These are phyloP conservation scores for Macrocentrus cingulum DNA, from an alignment of 1,140 invertebrate species.

Conservation along the genomic window DNA sequence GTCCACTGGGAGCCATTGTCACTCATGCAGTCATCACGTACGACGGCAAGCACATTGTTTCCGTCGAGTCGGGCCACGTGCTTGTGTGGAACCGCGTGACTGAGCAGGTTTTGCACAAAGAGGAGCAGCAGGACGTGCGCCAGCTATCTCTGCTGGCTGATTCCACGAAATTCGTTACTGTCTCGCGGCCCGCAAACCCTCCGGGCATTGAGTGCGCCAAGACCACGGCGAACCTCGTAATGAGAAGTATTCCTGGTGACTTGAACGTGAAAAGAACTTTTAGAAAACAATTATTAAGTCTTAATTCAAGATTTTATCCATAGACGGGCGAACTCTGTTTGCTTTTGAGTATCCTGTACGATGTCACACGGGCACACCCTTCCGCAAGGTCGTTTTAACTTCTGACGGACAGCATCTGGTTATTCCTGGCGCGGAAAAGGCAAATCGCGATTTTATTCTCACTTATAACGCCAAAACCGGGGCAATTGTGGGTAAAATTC, in stretches of 20 bases:
- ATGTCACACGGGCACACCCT: constrained; percentile 67
- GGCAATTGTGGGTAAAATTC: constrained; percentile 74
- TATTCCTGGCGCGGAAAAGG: constrained; percentile 79
- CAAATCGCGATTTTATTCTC: constrained; percentile 78
- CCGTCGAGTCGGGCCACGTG: constrained; percentile 89
- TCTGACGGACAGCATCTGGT: constrained; percentile 78
- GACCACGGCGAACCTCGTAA: constrained; percentile 66
- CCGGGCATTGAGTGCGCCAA: constrained; percentile 63
- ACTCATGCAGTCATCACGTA: constrained; percentile 88
- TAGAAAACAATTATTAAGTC: not conserved
- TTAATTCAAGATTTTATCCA: constrained; percentile 37
- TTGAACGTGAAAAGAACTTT: too few relatives aligned
- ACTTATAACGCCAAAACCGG: constrained; percentile 86
- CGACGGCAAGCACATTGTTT: constrained; percentile 81
- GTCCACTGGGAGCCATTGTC: constrained; percentile 90
- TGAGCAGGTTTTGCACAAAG: constrained; percentile 80
- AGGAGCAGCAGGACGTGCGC: constrained; percentile 81
- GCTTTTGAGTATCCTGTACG: constrained; percentile 77
- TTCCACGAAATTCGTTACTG: constrained; percentile 79
- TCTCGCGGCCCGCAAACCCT: constrained; percentile 71
- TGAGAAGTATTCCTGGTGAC: constrained; percentile 74
- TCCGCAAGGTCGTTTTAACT: constrained; percentile 75
- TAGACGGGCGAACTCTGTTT: constrained; percentile 75
- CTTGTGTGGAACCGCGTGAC: constrained; percentile 89
- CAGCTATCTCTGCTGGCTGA: constrained; percentile 85